Evolutionary conservation across 2,113 vertebrate genomes (phyloP).

Genomic region (Laticauda colubrina): DNA sequence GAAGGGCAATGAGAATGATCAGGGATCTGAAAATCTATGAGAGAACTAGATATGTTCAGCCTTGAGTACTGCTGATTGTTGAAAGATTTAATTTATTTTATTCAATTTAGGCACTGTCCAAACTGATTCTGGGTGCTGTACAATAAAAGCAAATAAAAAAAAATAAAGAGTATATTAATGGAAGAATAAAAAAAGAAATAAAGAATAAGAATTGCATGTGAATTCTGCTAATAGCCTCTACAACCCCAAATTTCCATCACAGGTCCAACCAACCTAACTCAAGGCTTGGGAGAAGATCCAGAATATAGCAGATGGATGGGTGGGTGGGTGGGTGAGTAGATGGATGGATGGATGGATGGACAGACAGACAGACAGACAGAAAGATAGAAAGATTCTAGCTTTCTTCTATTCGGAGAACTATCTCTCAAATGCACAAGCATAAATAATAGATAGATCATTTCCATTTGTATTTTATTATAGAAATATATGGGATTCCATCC

Average conservation of each 20-base stretch:
- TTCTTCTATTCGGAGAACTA: too few relatives aligned
- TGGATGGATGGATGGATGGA: too few relatives aligned
- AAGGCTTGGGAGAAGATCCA: not conserved
- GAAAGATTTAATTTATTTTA: not conserved
- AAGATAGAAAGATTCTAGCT: not conserved
- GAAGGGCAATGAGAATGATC: not conserved
- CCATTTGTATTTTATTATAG: not conserved
- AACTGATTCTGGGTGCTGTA: not conserved
- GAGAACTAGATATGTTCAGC: not conserved
- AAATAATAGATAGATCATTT: not conserved
- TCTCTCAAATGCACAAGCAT: too few relatives aligned
- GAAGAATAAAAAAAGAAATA: not conserved
- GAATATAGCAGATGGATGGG: not conserved
- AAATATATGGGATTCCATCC: not conserved
- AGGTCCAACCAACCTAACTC: not conserved
- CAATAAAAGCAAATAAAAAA: not conserved
- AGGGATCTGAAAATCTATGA: not conserved
- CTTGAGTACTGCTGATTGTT: not conserved
- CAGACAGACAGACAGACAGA: too few relatives aligned
- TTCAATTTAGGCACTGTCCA: not conserved
- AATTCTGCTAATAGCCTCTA: not conserved
- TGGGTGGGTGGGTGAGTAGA: too few relatives aligned
- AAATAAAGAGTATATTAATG: not conserved
- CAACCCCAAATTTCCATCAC: not conserved
- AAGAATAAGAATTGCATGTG: not conserved